Evolutionary conservation across 2,888 invertebrate species (phyloP), one percentile per base, ranked within the genome.

Genomic region (Coleophora flavipennella): DNA sequence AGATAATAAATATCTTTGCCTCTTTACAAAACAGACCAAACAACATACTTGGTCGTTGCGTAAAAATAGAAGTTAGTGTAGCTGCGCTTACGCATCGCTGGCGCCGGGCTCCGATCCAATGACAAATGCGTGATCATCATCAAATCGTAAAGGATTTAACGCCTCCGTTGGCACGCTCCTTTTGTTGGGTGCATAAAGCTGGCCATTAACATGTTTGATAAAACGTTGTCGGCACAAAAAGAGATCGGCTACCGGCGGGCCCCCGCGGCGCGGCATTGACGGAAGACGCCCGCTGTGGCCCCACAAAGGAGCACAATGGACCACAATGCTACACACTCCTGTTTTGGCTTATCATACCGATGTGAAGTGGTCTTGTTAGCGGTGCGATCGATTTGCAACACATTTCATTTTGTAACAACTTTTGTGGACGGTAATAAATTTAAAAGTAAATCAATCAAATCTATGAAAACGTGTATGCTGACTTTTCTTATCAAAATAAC

Each of bases 111-210:
- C 54, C 60, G 61, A 63, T 60, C 64, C 71, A 69, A 69, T 75
- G 81, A 81, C 80, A 80, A 79, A 77, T 73, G 70, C 72, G 72
- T 66, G 70, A 77, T 72, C 69, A 67, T 69, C 79, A 73, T 76
- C 71, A 75, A 79, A 79, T 83, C 78, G 81, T 80, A 76, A 83
- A 79, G 85, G 85, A 85, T 85, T 85, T 85, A 83, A 85, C 85
- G 85, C 84, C 79, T 84, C 77, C 63, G 76, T 83, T 84, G 71
- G 78, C 85, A 79, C 79, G 73, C 79, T 84, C 71, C 80, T 75
- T 83, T 83, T 84, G 83, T 84, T 78, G 75, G 67, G 55, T 62
- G 61, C 67, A 81, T 79, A 83, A 83, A 76, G 79, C 78, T 75
- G 76, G 62, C 80, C 83, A 84, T 83, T 81, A 83, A 75, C 74